These are phyloP conservation scores for Rhamnusium bicolor DNA, from an alignment of 2,888 invertebrate species.

Conservation along the genomic window DNA sequence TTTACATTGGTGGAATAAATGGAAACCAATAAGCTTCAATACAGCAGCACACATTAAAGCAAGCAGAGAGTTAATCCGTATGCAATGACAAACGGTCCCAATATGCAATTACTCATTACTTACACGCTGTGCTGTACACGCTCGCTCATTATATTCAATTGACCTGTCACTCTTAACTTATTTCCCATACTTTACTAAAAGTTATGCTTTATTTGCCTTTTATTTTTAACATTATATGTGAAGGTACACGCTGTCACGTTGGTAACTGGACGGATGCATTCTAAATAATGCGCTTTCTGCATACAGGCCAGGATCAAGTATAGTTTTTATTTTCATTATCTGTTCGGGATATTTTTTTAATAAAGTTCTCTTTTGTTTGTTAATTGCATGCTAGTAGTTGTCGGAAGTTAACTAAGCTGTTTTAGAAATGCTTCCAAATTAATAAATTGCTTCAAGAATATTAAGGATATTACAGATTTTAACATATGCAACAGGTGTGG, in stretches of 20 bases:
- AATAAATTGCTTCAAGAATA: too few relatives aligned
- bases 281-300: neutral
- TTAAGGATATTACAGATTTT: too few relatives aligned
- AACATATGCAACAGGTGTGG: too few relatives aligned
- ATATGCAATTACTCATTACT: constrained; percentile 66
- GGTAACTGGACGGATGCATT: neutral
- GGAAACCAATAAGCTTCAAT: constrained; percentile 42
- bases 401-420: too few relatives aligned
- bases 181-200: constrained; percentile 39
- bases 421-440: too few relatives aligned
- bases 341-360: too few relatives aligned
- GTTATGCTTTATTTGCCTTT: constrained; percentile 26
- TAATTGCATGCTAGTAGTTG: too few relatives aligned
- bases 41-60: constrained; percentile 46
- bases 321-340: neutral
- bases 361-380: too few relatives aligned
- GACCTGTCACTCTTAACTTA: constrained; percentile 61
- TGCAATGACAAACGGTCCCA: constrained; percentile 64
- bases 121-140: constrained; percentile 57
- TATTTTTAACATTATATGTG: neutral
- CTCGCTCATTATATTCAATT: constrained; percentile 62
- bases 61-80: constrained; percentile 62
- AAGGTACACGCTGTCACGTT: neutral
- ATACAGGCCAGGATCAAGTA: neutral
- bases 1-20: constrained; percentile 44